Evolutionary conservation across 2,888 invertebrate species (phyloP).

Genomic region (Steinernema carpocapsae): DNA sequence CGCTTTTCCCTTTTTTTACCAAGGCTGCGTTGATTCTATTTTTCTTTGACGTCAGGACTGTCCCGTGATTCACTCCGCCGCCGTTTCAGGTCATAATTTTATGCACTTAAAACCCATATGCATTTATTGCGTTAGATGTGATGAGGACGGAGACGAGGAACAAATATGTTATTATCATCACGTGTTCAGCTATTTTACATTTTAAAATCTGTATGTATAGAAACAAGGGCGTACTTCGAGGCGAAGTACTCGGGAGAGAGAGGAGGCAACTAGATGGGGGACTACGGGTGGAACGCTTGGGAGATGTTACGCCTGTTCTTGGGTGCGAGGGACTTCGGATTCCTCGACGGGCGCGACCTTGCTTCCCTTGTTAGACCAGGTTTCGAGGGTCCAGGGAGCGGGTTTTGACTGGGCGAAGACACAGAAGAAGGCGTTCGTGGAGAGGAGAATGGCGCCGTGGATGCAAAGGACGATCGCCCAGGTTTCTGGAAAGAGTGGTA

Average conservation of each 20-base stretch:
- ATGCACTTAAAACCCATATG: too few relatives aligned
- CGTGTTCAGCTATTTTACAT: neutral
- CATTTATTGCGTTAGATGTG: too few relatives aligned
- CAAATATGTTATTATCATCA: too few relatives aligned
- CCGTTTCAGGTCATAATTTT: too few relatives aligned
- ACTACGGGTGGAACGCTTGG: neutral
- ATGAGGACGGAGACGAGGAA: too few relatives aligned
- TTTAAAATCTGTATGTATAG: conserved; percentile 6
- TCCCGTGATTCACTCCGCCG: too few relatives aligned
- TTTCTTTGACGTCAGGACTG: too few relatives aligned
- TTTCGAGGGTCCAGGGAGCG: conserved; percentile 61
- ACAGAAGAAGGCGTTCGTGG: conserved; percentile 64
- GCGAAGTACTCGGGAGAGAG: conserved; percentile 1
- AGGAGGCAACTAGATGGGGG: neutral
- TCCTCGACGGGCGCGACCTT: conserved; percentile 29
- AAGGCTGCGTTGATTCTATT: too few relatives aligned
- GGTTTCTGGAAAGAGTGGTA: conserved; percentile 37
- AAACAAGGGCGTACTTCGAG: conserved; percentile 11
- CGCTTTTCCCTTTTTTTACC: too few relatives aligned
- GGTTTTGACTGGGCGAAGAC: conserved; percentile 60
- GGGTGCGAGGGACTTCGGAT: neutral
- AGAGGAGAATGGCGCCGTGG: conserved; percentile 60
- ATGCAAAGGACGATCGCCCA: conserved; percentile 64
- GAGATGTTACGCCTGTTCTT: neutral
- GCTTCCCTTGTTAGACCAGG: conserved; percentile 32